phyloP scores from a whole-genome alignment of 2,113 vertebrate species.

The Ploceus nigricollis region DNA sequence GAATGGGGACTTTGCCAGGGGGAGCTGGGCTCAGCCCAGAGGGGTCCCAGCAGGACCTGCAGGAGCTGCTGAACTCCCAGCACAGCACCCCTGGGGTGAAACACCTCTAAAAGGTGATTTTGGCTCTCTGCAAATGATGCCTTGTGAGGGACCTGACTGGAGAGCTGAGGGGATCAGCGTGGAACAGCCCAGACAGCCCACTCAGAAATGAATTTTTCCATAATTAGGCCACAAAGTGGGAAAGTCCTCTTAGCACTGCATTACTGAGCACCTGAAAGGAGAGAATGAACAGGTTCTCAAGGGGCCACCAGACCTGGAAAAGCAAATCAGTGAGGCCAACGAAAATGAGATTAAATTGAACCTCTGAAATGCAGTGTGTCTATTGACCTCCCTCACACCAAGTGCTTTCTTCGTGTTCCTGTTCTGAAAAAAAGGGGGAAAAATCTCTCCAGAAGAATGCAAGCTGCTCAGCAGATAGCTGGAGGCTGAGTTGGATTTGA shows the following conservation, averaged over 20 bases:
- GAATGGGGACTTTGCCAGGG: accelerated
- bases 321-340: slow-evolving; percentile 9
- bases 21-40: not conserved
- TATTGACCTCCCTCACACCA: not conserved
- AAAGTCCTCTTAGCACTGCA: not conserved
- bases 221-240: slow-evolving; percentile 11
- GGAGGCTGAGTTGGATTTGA: slow-evolving; percentile 43
- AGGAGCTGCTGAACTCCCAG: not conserved
- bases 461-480: slow-evolving; percentile 35
- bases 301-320: not conserved
- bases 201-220: not conserved
- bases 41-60: not conserved
- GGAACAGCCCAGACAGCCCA: not conserved
- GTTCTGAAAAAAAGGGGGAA: not conserved
- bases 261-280: slow-evolving; percentile 24
- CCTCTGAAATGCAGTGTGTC: not conserved
- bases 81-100: accelerated
- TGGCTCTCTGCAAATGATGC: not conserved
- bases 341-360: slow-evolving; percentile 37
- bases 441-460: not conserved
- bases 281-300: not conserved
- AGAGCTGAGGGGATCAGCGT: not conserved
- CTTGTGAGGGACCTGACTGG: not conserved
- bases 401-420: not conserved
- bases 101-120: not conserved